Base-by-base conservation (phyloP, 1,140 invertebrate species). In the Calephelis nemesis region DNA sequence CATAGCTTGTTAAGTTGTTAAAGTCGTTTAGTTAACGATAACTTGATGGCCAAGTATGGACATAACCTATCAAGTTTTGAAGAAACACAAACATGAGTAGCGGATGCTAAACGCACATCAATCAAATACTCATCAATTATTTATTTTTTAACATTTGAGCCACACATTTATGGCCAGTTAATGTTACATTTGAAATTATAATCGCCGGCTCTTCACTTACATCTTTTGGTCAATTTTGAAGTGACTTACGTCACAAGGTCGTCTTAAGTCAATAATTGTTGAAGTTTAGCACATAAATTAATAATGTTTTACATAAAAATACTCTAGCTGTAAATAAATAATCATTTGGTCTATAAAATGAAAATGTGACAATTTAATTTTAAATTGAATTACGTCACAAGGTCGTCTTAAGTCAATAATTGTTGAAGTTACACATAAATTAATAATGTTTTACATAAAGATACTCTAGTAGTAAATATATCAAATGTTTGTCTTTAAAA, bases 91-190 rank as follows among this genome's bases (percentile, higher is more conserved):
- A 39, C 30, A 12, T 58, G 15, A 58, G 19, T 58, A 39, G 52
- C 52, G 19, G 19, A 39, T 15, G 5, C 52, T 10, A 9, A 39
- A 15, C 54, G 54, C 5, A 60, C 54, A 60, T 60, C 54, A 60
- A 60, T 60, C 54, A 60, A 60, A 60, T 5, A 30, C 54, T 58
- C 54, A 58, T 58, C 54, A 58, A 58, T 58, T 58, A 58, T 58
- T 58, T 58, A 58, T 58, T 58, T 58, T 58, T 39, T 58, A 58
- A 58, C 54, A 58, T 58, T 58, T 39, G 30, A 58, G 54, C 9
- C 54, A 40, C 39, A 60, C 13, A 2, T 60, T 60, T 60, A 60
- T 60, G 30, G 54, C 12, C 39, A 60, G 54, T 60, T 40, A 40
- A 60, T 60, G 42, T 60, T 39, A 39, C 54, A 60, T 60, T 39